Percentiles rank a stretch among this genome's conserved stretches.
phyloP scores from a whole-genome alignment of 2,888 invertebrate species.

The Gymnosoma rotundatum region DNA sequence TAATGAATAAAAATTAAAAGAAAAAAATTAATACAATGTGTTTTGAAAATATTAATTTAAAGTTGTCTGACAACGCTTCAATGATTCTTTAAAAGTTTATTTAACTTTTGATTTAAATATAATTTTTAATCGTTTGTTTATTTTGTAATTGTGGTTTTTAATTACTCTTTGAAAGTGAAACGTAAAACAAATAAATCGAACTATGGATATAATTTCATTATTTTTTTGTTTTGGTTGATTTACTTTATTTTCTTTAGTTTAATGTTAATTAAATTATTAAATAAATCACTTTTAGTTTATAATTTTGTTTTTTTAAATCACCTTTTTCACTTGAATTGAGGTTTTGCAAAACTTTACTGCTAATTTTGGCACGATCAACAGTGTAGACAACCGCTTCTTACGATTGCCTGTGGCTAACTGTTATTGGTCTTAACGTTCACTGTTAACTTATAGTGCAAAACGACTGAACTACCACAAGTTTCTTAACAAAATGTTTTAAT shows the following conservation, averaged over 20 bases:
- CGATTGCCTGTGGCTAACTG: constrained; percentile 59
- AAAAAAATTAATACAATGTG: constrained; percentile 11
- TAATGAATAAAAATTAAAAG: constrained; percentile 27
- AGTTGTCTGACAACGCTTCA: constrained; percentile 51
- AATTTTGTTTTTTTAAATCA: constrained; percentile 17
- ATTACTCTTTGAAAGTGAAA: constrained; percentile 35
- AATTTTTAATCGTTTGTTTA: not conserved
- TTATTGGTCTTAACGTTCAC: constrained; percentile 44
- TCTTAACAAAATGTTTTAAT: constrained; percentile 33
- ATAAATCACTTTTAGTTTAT: constrained; percentile 27
- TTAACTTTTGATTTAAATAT: constrained; percentile 49
- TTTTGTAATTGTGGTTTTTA: constrained; percentile 36
- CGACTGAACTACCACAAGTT: constrained; percentile 31
- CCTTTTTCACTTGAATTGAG: constrained; percentile 31
- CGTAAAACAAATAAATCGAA: not conserved
- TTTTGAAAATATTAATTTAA: constrained; percentile 6
- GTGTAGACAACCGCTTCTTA: constrained; percentile 42
- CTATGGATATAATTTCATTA: no score
- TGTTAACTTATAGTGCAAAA: constrained; percentile 62
- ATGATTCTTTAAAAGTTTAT: constrained; percentile 51
- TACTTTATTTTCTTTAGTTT: not conserved
- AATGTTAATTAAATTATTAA: not conserved
- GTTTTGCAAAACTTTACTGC: constrained; percentile 8
- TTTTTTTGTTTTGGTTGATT: no score
- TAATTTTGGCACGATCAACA: constrained; percentile 7